These are phyloP conservation scores for Electrona antarctica DNA, from an alignment of 2,113 vertebrate species.

Conservation along the genomic window DNA sequence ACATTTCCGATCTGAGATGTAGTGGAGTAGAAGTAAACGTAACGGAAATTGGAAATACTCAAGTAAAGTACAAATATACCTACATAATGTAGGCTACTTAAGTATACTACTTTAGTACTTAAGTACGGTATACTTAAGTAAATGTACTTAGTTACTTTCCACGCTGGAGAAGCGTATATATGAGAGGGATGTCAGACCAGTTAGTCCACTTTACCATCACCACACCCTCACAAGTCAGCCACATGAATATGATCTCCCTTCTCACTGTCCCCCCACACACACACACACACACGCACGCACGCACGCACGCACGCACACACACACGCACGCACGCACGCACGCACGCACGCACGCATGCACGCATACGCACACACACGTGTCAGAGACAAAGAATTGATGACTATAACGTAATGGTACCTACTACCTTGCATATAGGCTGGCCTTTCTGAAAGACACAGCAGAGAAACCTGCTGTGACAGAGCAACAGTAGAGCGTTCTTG, in stretches of 20 bases:
- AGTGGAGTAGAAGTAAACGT: too few relatives aligned
- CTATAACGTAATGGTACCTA: constrained; percentile 13
- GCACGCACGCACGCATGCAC: background rate
- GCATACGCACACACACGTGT: constrained; percentile 23
- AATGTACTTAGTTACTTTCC: background rate
- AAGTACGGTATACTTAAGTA: too few relatives aligned
- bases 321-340: background rate
- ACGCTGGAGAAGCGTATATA: background rate
- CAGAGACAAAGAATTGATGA: constrained; percentile 9
- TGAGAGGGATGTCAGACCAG: constrained; percentile 51
- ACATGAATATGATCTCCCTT: constrained; percentile 51
- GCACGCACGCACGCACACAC: background rate
- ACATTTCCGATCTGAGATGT: too few relatives aligned
- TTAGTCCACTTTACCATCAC: constrained; percentile 54
- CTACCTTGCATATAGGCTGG: constrained; percentile 38
- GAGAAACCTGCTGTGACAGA: constrained; percentile 7
- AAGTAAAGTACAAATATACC: too few relatives aligned
- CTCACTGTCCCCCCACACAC: constrained; percentile 27
- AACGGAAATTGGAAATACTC: too few relatives aligned
- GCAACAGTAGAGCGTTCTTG: background rate
- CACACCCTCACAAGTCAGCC: constrained; percentile 32
- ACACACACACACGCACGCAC: background rate
- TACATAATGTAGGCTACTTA: too few relatives aligned
- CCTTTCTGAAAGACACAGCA: constrained; percentile 24
- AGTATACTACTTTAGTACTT: too few relatives aligned